Base-by-base conservation (phyloP, 1,140 invertebrate species). In the Rhagoletis pomonella region DNA sequence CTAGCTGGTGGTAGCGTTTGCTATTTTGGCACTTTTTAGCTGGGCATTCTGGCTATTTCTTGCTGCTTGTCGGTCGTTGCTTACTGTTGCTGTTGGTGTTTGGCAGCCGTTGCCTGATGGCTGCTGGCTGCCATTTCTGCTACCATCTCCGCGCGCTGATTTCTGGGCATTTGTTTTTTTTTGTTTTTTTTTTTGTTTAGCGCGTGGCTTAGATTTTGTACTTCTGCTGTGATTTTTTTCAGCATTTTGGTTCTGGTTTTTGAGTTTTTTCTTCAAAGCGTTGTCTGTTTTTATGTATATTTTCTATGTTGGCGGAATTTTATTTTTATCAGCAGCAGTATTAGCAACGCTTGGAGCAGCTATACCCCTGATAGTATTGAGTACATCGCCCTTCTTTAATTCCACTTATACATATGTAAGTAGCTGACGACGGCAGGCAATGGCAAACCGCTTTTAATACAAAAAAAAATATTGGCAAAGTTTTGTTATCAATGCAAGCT, bases 11-110 rank as follows among this genome's bases (percentile, higher is more conserved):
- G 64, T 29, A 39, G 29, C 58, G 29, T 17, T 29, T 81, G 47
- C 14, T 81, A 81, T 81, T 81, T 81, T 17, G n/a, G 47, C 73
- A 81, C 73, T 19, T 9, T 29, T 81, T n/a, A 42, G 73, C 55
- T 58, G 47, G 47, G 17, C 19, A 81, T 81, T 58, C 10, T 5
- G 64, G 64, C 29, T 9, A 47, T 12, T n/a, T 50, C 12, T 73
- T 85, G 81, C 17, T 29, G 39, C 7, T 39, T 29, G 81, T 85
- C 59, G 84, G 14, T 29, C 29, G 81, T 19, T 39, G 14, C 42
- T 14, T 29, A 42, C 42, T 44, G 58, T 85, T 60, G 81, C 50
- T 39, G 12, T 39, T 44, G 29, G 67, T 73, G 1, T 55, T 67
- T 42, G 29, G 19, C 29, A 39, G 39, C 3, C 29, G 19, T 55